These are phyloP conservation scores for Cassiopea xamachana DNA, from an alignment of 30 jellyfish, hydroid and myxozoan genomes.

Conservation along the genomic window DNA sequence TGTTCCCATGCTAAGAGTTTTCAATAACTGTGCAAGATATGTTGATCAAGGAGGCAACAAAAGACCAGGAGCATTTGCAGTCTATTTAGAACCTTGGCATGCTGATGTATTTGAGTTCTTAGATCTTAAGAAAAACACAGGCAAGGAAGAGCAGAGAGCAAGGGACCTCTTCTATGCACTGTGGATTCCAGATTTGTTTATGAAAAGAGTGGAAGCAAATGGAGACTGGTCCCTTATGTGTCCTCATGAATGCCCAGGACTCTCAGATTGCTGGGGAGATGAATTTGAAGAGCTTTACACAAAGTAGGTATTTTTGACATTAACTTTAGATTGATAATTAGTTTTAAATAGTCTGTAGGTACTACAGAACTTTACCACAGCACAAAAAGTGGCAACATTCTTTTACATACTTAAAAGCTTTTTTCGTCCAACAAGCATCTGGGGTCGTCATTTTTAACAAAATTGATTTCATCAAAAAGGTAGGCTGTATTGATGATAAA, in stretches of 20 bases:
- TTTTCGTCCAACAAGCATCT: too few species aligned
- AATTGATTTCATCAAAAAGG: too few species aligned
- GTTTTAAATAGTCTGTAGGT: too few species aligned
- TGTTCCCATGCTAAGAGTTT: slow-evolving; percentile 94
- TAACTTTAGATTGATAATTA: too few species aligned
- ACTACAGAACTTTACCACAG: too few species aligned
- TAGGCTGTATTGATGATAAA: too few species aligned
- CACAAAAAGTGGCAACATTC: too few species aligned
- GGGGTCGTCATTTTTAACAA: too few species aligned
- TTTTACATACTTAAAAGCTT: too few species aligned
- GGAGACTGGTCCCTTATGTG: slow-evolving; percentile 96
- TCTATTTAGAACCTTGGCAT: slow-evolving; percentile 99
- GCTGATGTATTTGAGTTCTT: slow-evolving; percentile 94
- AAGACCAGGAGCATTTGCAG: slow-evolving; percentile 98
- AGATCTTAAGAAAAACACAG: slow-evolving; percentile 94
- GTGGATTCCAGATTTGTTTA: slow-evolving; percentile 97
- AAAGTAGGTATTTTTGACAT: slow-evolving; percentile 23
- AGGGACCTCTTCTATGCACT: slow-evolving; percentile 91
- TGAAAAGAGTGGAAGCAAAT: slow-evolving; percentile 92
- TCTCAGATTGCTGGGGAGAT: slow-evolving; percentile 96
- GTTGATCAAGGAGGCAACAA: slow-evolving; percentile 99
- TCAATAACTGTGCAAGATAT: slow-evolving; percentile 89
- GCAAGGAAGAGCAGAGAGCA: slow-evolving; percentile 96
- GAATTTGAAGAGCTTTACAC: slow-evolving; percentile 88
- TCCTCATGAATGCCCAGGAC: slow-evolving; percentile 99